These are phyloP conservation scores for Engystomops pustulosus DNA, from an alignment of 2,113 vertebrate species.

Conservation along the genomic window DNA sequence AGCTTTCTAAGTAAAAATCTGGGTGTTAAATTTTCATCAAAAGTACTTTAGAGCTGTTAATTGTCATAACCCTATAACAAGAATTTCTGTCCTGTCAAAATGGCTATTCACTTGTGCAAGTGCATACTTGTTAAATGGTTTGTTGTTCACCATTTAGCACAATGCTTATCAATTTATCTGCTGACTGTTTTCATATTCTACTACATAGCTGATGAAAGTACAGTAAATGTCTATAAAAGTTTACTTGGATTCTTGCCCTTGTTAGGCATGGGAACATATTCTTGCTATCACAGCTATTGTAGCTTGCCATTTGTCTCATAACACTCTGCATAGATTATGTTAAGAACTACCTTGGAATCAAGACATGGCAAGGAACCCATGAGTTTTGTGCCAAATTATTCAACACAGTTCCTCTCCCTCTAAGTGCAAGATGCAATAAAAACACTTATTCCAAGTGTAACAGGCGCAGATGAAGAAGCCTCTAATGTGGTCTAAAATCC, in stretches of 20 bases:
- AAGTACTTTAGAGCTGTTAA: no score
- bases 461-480: neutral
- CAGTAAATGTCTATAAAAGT: no score
- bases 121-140: no score
- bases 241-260: neutral
- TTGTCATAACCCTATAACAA: no score
- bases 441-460: neutral
- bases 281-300: neutral
- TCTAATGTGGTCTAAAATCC: neutral
- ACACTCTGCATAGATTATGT: slow-evolving; percentile 23
- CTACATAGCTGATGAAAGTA: no score
- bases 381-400: slow-evolving; percentile 8
- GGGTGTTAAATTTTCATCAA: no score
- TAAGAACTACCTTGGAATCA: slow-evolving; percentile 21
- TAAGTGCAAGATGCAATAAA: neutral
- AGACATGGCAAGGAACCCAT: neutral
- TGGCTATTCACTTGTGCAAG: no score
- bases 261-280: neutral
- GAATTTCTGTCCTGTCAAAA: no score
- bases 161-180: no score
- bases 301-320: neutral
- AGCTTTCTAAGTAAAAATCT: no score
- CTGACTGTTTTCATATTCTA: no score
- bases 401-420: neutral
- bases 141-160: no score